Evolutionary conservation across 2,113 vertebrate species (phyloP).

Genomic region (Seriola dumerili): DNA sequence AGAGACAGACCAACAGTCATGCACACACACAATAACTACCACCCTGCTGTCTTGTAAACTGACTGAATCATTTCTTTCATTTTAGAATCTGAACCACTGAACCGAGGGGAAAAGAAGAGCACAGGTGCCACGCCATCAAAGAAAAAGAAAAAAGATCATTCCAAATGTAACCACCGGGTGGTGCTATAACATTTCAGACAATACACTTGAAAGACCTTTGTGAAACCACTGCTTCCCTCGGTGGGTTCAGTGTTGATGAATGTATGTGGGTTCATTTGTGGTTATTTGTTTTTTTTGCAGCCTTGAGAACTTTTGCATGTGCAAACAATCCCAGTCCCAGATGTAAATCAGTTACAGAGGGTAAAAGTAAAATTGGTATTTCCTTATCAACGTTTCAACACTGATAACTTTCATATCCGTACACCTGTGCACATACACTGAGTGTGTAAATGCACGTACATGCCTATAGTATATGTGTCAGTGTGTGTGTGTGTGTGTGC

Average conservation of each 20-base stretch:
- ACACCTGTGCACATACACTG: background rate
- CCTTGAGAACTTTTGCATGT: background rate
- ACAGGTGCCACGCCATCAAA: background rate
- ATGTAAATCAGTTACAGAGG: background rate
- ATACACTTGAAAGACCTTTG: background rate
- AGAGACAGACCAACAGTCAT: background rate
- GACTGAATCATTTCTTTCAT: no score
- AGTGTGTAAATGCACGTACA: background rate
- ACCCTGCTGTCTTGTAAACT: no score
- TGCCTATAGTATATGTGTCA: background rate
- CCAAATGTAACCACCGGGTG: conserved; percentile 58
- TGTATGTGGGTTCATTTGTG: background rate
- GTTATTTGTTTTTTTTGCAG: background rate
- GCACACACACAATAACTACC: background rate
- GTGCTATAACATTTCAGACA: conserved; percentile 45
- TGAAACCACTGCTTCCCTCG: background rate
- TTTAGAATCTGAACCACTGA: background rate
- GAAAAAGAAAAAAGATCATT: background rate
- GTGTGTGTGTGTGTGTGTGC: background rate
- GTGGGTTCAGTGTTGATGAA: background rate
- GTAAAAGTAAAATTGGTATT: background rate
- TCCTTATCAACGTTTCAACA: background rate
- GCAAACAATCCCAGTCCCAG: background rate
- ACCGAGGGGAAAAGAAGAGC: background rate
- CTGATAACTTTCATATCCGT: background rate